Conservation (phyloP, 1,140 invertebrate genomes). For the Solenopsis invicta region DNA sequence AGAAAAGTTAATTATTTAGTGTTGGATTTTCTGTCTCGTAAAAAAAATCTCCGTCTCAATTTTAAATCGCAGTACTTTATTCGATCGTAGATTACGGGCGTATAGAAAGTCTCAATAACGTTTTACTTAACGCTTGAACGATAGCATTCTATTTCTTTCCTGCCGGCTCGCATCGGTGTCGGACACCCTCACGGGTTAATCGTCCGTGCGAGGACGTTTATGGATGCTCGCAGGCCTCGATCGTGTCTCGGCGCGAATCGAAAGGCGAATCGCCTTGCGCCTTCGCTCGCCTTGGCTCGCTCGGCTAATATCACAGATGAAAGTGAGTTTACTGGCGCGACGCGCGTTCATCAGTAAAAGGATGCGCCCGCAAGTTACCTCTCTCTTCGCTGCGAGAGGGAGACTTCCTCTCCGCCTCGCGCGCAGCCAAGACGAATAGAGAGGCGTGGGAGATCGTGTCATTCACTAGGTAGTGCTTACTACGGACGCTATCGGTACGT, state of each 20-base stretch:
- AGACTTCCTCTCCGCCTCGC: conserved; percentile 40
- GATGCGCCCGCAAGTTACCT: conserved; percentile 46
- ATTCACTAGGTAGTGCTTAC: conserved; percentile 57
- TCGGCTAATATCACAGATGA: conserved; percentile 63
- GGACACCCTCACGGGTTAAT: conserved; percentile 41
- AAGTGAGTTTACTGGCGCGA: conserved; percentile 56
- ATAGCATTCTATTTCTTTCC: conserved; percentile 33
- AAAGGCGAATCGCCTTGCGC: conserved; percentile 45
- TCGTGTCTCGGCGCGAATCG: conserved; percentile 44
- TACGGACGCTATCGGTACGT: conserved; percentile 47
- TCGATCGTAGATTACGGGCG: background rate
- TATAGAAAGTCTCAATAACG: background rate
- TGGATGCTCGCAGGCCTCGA: background rate
- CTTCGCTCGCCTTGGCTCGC: conserved; percentile 45
- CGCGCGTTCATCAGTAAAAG: conserved; percentile 54
- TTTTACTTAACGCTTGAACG: background rate
- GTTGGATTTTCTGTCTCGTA: background rate
- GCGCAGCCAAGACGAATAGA: conserved; percentile 35
- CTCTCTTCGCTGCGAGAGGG: conserved; percentile 34
- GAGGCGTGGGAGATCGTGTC: conserved; percentile 63
- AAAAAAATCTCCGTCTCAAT: background rate
- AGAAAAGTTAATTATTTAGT: background rate
- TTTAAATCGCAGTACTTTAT: background rate
- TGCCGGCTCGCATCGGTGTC: conserved; percentile 11
- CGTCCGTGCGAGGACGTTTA: conserved; percentile 45